A percentile compares a stretch with the other conserved stretches of the same genome.
Conservation (phyloP, 2,888 invertebrate genomes). For the Chaitophorus viminalis region DNA sequence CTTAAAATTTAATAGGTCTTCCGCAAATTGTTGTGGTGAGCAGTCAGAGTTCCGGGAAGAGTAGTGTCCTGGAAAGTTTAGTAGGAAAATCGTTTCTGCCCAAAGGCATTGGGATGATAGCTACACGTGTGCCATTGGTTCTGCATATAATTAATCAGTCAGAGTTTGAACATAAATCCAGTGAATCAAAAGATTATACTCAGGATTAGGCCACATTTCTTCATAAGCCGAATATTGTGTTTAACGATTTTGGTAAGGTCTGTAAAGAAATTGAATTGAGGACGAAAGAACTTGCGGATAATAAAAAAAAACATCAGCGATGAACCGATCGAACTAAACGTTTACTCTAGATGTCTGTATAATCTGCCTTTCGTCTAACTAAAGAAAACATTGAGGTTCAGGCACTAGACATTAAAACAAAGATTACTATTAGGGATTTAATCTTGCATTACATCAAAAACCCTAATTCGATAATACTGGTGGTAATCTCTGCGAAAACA, state of each 20-base stretch:
- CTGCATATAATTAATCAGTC: constrained; percentile 84
- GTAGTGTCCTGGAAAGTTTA: constrained; percentile 98
- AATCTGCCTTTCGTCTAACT: constrained; percentile 85
- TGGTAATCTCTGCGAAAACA: constrained; percentile 97
- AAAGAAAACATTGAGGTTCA: constrained; percentile 95
- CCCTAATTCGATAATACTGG: constrained; percentile 97
- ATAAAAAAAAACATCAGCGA: constrained; percentile 95
- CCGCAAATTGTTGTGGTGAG: constrained; percentile 99
- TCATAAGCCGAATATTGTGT: neutral
- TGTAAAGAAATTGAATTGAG: constrained; percentile 92
- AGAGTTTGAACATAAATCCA: neutral
- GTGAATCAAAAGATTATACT: no score
- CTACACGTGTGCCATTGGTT: constrained; percentile 93
- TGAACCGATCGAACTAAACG: constrained; percentile 94
- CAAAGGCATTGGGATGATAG: constrained; percentile 95
- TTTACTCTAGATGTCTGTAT: constrained; percentile 90
- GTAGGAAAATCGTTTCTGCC: constrained; percentile 98
- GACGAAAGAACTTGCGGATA: constrained; percentile 93
- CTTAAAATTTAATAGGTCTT: no score
- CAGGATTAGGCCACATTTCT: constrained; percentile 10
- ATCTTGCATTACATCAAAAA: constrained; percentile 88
- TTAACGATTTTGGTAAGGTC: constrained; percentile 86
- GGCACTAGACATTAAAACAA: constrained; percentile 94
- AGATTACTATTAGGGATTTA: constrained; percentile 89
- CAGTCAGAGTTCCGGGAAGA: constrained; percentile 99